These are phyloP conservation scores for Camponotus fellah DNA, from an alignment of 2,888 invertebrate genomes.

Conservation along the genomic window DNA sequence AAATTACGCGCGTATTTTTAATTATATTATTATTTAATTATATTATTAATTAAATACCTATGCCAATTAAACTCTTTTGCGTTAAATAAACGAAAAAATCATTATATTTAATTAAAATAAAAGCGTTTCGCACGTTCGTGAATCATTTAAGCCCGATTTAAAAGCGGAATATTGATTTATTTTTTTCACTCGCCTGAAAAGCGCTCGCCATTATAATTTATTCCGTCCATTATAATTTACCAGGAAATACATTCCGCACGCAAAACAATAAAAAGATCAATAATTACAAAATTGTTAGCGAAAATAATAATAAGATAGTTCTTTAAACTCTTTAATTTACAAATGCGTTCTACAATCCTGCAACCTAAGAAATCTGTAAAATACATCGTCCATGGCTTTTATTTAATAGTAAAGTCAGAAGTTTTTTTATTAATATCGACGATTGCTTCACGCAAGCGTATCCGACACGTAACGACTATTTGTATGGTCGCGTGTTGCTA, in stretches of 20 bases:
- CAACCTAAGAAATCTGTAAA: background rate
- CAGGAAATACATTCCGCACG: background rate
- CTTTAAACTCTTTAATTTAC: background rate
- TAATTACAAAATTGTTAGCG: background rate
- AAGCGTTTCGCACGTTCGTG: background rate
- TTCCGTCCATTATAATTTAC: background rate
- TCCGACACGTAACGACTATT: constrained; percentile 45
- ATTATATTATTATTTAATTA: background rate
- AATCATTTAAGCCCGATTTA: constrained; percentile 21
- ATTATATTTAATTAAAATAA: background rate
- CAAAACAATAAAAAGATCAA: background rate
- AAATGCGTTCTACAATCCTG: background rate
- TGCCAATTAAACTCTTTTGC: background rate
- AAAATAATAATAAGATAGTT: background rate
- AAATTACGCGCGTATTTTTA: background rate
- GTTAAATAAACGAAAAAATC: background rate
- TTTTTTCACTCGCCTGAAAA: background rate
- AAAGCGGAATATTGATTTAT: constrained; percentile 15
- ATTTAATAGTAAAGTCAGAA: constrained; percentile 9
- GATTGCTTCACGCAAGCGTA: constrained; percentile 72
- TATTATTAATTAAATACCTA: constrained; percentile 8
- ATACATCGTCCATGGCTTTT: background rate
- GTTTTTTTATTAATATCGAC: constrained; percentile 61
- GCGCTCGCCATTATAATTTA: background rate
- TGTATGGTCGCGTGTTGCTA: constrained; percentile 73